phyloP scores from a whole-genome alignment of 2,888 invertebrate species.

The Coremacera marginata region DNA sequence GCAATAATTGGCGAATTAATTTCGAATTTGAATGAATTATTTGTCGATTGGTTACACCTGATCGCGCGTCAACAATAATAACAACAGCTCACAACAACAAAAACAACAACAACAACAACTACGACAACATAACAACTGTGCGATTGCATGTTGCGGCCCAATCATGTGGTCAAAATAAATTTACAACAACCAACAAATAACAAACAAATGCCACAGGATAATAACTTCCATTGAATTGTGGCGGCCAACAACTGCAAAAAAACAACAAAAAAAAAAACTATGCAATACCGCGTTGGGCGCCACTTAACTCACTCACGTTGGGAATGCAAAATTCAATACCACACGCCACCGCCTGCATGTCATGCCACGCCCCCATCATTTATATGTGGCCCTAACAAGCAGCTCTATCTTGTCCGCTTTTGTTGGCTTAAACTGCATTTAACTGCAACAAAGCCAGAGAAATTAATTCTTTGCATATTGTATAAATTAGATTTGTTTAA shows the following conservation, averaged over 20 bases:
- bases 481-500: conserved; percentile 67
- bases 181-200: neutral
- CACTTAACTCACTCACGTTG: neutral
- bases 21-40: conserved; percentile 37
- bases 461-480: conserved; percentile 56
- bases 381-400: neutral
- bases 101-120: neutral
- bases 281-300: conserved; percentile 10
- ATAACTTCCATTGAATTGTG: neutral
- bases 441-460: conserved; percentile 40
- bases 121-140: neutral
- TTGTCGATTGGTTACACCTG: conserved; percentile 34
- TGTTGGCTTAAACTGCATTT: neutral
- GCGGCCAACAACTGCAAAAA: neutral
- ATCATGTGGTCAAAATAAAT: conserved; percentile 22
- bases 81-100: conserved; percentile 12
- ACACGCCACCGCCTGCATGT: neutral
- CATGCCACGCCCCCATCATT: conserved; percentile 21
- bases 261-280: neutral
- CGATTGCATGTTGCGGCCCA: conserved; percentile 28
- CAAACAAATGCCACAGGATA: conserved; percentile 25
- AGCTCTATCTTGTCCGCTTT: too few species aligned
- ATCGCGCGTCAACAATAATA: conserved; percentile 31
- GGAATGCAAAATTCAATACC: neutral
- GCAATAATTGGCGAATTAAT: conserved; percentile 31